Evolutionary conservation across 1,140 invertebrate genomes (phyloP).

Genomic region (Apis florea): DNA sequence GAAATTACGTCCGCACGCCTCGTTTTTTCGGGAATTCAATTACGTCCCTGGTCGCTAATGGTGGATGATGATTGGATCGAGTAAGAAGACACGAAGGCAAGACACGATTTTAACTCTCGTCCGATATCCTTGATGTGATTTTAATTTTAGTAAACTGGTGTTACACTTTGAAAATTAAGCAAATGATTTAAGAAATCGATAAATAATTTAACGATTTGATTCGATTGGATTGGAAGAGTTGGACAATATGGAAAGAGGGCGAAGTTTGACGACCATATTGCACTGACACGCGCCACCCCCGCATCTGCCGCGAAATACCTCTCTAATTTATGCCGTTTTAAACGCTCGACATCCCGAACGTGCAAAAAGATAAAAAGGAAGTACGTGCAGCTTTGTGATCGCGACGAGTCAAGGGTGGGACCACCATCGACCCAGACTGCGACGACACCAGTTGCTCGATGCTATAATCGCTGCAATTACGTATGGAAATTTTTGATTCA

Average conservation of each 20-base stretch:
- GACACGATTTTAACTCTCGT: no score
- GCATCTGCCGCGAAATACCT: slow-evolving; percentile 72
- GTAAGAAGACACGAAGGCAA: background rate
- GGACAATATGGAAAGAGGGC: background rate
- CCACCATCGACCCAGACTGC: slow-evolving; percentile 52
- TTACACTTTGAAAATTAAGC: no score
- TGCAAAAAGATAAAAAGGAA: slow-evolving; percentile 1
- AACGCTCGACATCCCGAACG: slow-evolving; percentile 73
- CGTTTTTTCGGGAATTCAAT: slow-evolving; percentile 45
- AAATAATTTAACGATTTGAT: background rate
- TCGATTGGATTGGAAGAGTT: no score
- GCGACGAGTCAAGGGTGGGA: slow-evolving; percentile 21
- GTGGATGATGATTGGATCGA: background rate
- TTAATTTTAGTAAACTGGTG: no score
- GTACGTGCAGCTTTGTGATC: slow-evolving; percentile 25
- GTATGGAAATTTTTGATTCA: slow-evolving; percentile 79
- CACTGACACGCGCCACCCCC: slow-evolving; percentile 51
- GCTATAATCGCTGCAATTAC: slow-evolving; percentile 77
- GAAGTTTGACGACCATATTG: slow-evolving; percentile 66
- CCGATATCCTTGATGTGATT: no score
- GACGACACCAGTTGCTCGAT: slow-evolving; percentile 73
- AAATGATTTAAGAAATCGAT: no score
- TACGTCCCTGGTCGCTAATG: background rate
- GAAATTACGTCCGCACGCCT: background rate
- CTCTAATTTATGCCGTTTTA: slow-evolving; percentile 73